Percentiles rank a stretch among this genome's conserved stretches.
Evolutionary conservation across 2,888 invertebrate genomes (phyloP).

Genomic region (Leptarthrus brevirostris): DNA sequence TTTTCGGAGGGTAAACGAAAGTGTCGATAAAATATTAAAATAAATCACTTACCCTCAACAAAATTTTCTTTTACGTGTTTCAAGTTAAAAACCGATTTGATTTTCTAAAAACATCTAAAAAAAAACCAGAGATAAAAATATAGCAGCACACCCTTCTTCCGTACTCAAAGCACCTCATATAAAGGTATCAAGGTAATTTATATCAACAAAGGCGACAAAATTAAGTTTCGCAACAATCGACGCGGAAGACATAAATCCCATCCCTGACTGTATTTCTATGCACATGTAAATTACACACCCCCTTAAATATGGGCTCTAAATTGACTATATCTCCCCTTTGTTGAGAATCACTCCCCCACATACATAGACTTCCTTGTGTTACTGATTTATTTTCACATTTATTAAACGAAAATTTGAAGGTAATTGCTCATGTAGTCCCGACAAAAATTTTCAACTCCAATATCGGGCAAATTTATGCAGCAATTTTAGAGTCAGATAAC

Average conservation of each 20-base stretch:
- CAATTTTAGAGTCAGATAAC: constrained; percentile 39
- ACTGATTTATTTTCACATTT: constrained; percentile 44
- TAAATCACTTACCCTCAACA: too few relatives aligned
- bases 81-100: too few relatives aligned
- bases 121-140: too few relatives aligned
- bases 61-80: too few relatives aligned
- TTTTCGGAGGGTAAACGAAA: too few relatives aligned
- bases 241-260: constrained; percentile 32
- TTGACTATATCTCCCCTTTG: neutral
- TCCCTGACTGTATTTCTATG: constrained; percentile 1
- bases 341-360: neutral
- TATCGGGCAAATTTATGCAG: constrained; percentile 40
- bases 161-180: neutral
- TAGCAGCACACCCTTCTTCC: too few relatives aligned
- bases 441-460: constrained; percentile 18
- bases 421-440: constrained; percentile 35
- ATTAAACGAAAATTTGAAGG: constrained; percentile 43
- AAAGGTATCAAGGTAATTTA: constrained; percentile 22
- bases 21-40: too few relatives aligned
- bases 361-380: constrained; percentile 3
- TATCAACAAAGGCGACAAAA: constrained; percentile 34
- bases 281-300: constrained; percentile 21
- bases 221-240: constrained; percentile 42
- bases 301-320: neutral
- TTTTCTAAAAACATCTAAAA: too few relatives aligned